A percentile compares a stretch with the other conserved stretches of the same genome.
Evolutionary conservation across 2,113 vertebrate species (phyloP).

Genomic region (Periophthalmus modestus): DNA sequence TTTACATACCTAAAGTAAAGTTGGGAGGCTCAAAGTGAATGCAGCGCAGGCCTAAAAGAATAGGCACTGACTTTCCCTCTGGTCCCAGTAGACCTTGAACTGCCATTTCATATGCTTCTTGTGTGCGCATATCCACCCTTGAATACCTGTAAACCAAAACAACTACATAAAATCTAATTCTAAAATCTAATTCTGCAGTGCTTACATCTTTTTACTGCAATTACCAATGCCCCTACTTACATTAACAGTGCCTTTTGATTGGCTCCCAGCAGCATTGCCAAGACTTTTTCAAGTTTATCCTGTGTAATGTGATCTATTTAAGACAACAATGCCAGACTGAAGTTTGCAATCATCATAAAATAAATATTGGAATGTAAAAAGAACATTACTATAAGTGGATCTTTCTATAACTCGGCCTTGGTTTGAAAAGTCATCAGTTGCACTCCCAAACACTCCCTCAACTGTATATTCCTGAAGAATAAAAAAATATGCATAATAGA

Average conservation of each 20-base stretch:
- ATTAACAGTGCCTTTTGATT: conserved; percentile 88
- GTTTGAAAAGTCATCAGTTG: conserved; percentile 87
- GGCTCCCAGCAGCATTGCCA: conserved; percentile 89
- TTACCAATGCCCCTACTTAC: conserved; percentile 68
- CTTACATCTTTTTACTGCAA: background rate
- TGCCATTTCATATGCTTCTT: conserved; percentile 94
- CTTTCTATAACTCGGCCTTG: conserved; percentile 85
- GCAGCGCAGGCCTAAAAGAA: conserved; percentile 85
- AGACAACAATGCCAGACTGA: conserved; percentile 5
- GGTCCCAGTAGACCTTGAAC: conserved; percentile 85
- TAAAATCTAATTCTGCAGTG: no score
- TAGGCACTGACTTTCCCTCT: conserved; percentile 82
- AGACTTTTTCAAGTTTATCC: conserved; percentile 87
- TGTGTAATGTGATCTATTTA: conserved; percentile 88
- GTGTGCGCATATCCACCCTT: conserved; percentile 84
- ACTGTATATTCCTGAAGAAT: conserved; percentile 88
- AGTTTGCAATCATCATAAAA: background rate
- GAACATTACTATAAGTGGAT: conserved; percentile 84
- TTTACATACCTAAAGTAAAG: conserved; percentile 86
- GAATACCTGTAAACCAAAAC: conserved; percentile 78
- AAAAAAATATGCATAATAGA: conserved; percentile 1
- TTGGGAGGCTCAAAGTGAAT: conserved; percentile 82
- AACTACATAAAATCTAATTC: background rate
- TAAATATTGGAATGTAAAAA: background rate
- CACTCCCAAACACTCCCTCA: conserved; percentile 87